Evolutionary conservation across 1,140 invertebrate genomes (phyloP).

Genomic region (Pseudomyrmex concolor): DNA sequence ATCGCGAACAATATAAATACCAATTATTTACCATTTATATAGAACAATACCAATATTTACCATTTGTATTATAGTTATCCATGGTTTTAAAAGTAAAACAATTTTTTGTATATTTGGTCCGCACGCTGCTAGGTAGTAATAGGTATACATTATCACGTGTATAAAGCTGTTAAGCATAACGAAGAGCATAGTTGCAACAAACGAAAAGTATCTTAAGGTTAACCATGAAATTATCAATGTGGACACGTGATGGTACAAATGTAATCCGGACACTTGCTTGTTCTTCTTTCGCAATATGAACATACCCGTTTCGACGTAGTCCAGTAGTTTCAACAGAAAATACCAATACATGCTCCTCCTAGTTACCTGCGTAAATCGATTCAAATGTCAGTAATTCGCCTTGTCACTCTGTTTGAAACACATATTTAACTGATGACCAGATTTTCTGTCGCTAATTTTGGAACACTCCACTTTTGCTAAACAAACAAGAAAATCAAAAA

Average conservation of each 20-base stretch:
- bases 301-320: constrained; percentile 84
- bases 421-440: no score
- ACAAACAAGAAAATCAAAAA: no score
- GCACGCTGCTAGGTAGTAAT: constrained; percentile 76
- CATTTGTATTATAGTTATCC: constrained; percentile 76
- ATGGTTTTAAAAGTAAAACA: constrained; percentile 66
- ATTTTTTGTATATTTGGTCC: constrained; percentile 73
- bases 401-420: neutral
- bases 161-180: constrained; percentile 70
- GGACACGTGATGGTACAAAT: constrained; percentile 89
- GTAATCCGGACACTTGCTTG: constrained; percentile 88
- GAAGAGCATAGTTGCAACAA: neutral
- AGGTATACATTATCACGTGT: constrained; percentile 81
- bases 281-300: constrained; percentile 90
- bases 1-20: neutral
- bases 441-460: no score
- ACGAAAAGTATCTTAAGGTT: constrained; percentile 22
- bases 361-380: constrained; percentile 69
- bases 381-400: neutral
- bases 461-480: no score
- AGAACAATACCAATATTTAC: constrained; percentile 58
- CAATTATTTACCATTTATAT: no score
- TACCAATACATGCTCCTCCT: constrained; percentile 75
- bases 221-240: constrained; percentile 85
- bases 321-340: constrained; percentile 80